Base-by-base conservation (phyloP, 1,140 invertebrate genomes). In the Drusus annulatus region DNA sequence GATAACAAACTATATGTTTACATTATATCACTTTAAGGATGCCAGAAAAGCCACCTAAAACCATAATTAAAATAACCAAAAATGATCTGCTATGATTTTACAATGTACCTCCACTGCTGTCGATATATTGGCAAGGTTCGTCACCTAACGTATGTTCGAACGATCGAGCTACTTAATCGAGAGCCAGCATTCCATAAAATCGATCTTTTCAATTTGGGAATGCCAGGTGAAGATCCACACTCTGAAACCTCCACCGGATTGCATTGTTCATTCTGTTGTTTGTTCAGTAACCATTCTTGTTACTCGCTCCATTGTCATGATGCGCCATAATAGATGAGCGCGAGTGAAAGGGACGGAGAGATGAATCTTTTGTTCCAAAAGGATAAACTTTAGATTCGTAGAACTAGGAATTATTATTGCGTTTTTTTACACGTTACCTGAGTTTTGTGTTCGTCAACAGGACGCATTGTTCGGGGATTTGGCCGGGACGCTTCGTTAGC, bases 271-370 rank as follows among this genome's bases (percentile, higher is more conserved):
- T 51, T 54, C 21, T 54, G 69, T 76, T 82, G 81, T 82, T 82
- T 82, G 77, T 79, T 79, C 78, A 82, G 77, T 36, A 78, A 69
- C 73, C 73, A 79, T 82, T 82, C 81, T 82, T 78, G 76, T 71
- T 78, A 71, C 76, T 71, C 69, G 65, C 75, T 78, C 76, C 69
- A 79, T 82, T 79, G 81, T 82, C 63, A 82, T 76, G 77, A 76
- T 76, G 76, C 23, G 51, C 51, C 52, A 75, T 56, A 75, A 75
- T 54, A 58, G 73, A 58, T 75, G 73, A 75, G 31, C 51, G 73
- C 19, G 73, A 56, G 73, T 23, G 73, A 25, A 19, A 79, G 77
- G 69, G 74, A 82, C 28, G 62, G 54, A 56, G 25, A 56, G 51
- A 56, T 52, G 21, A 75, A n/a, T 16, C 76, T 51, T 76, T 82